Evolutionary conservation across 35 echinoderm and acorn worm species (phyloP).

Genomic region (Stichopus chloronotus): DNA sequence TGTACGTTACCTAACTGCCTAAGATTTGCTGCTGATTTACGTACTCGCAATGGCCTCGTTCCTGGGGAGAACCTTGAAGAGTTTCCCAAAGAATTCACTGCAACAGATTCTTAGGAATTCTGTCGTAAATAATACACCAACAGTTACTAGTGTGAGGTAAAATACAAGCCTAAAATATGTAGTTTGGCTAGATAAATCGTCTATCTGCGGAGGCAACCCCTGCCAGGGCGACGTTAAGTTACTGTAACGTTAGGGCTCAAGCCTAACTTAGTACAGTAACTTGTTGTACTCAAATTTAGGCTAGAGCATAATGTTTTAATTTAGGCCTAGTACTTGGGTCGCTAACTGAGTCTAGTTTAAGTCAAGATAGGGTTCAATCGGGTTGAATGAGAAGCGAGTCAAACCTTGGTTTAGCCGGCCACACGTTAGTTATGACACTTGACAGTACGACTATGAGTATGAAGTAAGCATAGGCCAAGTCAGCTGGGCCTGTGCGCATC

Average conservation of each 20-base stretch:
- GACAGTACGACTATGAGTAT: too few species aligned
- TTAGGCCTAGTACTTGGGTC: too few species aligned
- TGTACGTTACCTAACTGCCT: neutral
- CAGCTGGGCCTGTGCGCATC: too few species aligned
- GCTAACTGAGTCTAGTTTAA: too few species aligned
- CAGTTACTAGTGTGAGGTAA: conserved; percentile 31
- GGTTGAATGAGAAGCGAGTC: too few species aligned
- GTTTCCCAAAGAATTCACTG: conserved; percentile 3
- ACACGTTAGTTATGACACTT: too few species aligned
- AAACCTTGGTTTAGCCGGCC: too few species aligned
- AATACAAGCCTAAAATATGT: neutral
- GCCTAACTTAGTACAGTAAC: neutral
- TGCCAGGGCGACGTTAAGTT: neutral
- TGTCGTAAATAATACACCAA: neutral
- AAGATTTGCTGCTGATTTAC: neutral
- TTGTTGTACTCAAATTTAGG: neutral
- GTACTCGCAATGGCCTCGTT: conserved; percentile 3
- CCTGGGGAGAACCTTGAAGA: conserved; percentile 23
- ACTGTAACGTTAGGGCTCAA: neutral
- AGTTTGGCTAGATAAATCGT: neutral
- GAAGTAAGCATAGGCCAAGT: too few species aligned
- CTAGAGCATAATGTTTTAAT: neutral
- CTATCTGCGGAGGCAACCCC: neutral
- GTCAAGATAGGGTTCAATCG: too few species aligned
- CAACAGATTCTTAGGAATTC: conserved; percentile 29